A percentile compares a stretch with the other conserved stretches of the same genome.
phyloP scores from a whole-genome alignment of 2,888 invertebrate genomes.

The Apodemia zela region DNA sequence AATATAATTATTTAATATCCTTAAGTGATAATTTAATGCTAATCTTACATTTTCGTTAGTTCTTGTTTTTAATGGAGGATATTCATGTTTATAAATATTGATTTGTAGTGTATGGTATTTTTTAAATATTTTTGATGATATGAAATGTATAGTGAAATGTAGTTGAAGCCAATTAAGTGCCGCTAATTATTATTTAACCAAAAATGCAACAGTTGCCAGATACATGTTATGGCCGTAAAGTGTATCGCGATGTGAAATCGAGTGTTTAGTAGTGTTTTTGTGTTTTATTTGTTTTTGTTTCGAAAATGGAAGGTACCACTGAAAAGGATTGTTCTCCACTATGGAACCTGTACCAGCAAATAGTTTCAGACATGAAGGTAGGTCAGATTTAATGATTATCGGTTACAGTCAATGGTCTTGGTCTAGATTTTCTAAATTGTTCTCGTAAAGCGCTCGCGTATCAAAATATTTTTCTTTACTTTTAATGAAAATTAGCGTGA shows the following conservation, averaged over 20 bases:
- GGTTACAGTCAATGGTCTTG: constrained; percentile 37
- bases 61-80: constrained; percentile 53
- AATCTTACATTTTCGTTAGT: constrained; percentile 41
- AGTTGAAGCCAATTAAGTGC: constrained; percentile 4
- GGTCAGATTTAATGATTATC: constrained; percentile 48
- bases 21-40: constrained; percentile 27
- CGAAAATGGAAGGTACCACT: constrained; percentile 85
- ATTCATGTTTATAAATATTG: constrained; percentile 78
- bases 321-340: constrained; percentile 94
- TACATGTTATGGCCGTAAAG: constrained; percentile 47
- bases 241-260: constrained; percentile 44
- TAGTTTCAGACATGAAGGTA: constrained; percentile 98
- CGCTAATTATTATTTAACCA: constrained; percentile 20
- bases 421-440: constrained; percentile 48
- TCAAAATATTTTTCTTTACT: constrained; percentile 42
- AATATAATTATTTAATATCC: constrained; percentile 26
- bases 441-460: constrained; percentile 50
- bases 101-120: constrained; percentile 63
- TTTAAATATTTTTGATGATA: constrained; percentile 46
- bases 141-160: constrained; percentile 38
- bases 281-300: constrained; percentile 52
- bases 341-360: constrained; percentile 96
- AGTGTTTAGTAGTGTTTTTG: constrained; percentile 55
- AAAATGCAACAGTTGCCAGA: constrained; percentile 67
- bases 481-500: constrained; percentile 29